A percentile compares a stretch with the other conserved stretches of the same genome.
phyloP scores from a whole-genome alignment of 2,113 vertebrate genomes.

The Myocastor coypus region DNA sequence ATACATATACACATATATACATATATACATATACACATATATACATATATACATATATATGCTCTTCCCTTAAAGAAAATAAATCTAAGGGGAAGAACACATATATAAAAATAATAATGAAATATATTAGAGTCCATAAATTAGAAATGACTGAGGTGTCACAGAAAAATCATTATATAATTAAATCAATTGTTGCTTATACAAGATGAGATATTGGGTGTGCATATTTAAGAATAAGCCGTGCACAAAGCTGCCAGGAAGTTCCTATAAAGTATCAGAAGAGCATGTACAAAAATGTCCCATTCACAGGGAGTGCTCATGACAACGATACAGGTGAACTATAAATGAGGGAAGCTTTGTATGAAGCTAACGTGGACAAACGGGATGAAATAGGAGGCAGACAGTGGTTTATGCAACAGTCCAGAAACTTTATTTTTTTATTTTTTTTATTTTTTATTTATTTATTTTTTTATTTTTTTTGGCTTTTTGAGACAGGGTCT shows the following conservation, averaged over 20 bases:
- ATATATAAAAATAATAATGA: not conserved
- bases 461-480: too few species aligned
- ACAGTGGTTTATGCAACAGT: not conserved
- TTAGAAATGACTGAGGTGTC: not conserved
- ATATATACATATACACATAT: too few species aligned
- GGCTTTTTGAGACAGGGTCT: too few species aligned
- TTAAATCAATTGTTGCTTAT: slow-evolving; percentile 14
- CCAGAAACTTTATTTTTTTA: not conserved
- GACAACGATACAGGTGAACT: not conserved
- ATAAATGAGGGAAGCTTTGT: not conserved
- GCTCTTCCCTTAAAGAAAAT: not conserved
- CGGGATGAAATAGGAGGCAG: not conserved
- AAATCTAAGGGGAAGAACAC: not conserved
- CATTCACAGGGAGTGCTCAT: not conserved
- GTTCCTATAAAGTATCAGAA: not conserved
- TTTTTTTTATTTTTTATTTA: too few species aligned
- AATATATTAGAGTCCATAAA: not conserved
- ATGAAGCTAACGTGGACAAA: not conserved
- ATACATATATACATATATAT: not conserved
- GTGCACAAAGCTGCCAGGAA: not conserved
- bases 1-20: too few species aligned
- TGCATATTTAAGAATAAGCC: not conserved
- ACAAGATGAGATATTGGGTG: not conserved
- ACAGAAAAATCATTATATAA: not conserved
- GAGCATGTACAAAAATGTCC: not conserved